Base-by-base conservation (phyloP, 2,797 vertebrate species). In the Limnodromus scolopaceus region DNA sequence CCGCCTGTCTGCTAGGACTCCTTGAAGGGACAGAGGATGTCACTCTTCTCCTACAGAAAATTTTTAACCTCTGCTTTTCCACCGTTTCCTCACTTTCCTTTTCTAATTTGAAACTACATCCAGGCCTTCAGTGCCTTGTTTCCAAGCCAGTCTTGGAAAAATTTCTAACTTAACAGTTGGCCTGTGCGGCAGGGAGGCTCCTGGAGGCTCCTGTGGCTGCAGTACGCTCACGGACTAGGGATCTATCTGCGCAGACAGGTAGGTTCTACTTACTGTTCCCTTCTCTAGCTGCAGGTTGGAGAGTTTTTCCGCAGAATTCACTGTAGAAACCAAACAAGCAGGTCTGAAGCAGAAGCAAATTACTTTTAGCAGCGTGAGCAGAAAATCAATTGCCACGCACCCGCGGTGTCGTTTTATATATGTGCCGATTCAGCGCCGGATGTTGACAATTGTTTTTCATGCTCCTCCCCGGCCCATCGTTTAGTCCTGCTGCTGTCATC, bases 241-340 rank as follows among this genome's bases (percentile, higher is more conserved):
- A 6, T 28, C 34, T n/a, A 2, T 41, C 41, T 1, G 3, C 0
- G 1, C 4, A 46, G 58, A 39, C 4, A 39, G 61, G 43, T 46
- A 32, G 45, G 30, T 64, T 46, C 79, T 81, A 22, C 25, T 30
- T 13, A 30, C 24, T 82, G 27, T 20, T 70, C 53, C 24, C 16
- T 32, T 38, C 65, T 24, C 25, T 8, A 63, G 81, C 48, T 84
- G 55, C 28, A 70, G 51, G 9, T 30, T 68, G 81, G 65, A 60
- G 64, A 49, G 36, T 22, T n/a, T 54, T 69, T 54, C 79, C 80
- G 71, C 70, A 51, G 89, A 12, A 32, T 13, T 82, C 63, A 46
- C 74, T 79, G 43, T 7, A 34, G 82, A 72, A 90, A 66, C 41
- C 51, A 70, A 68, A 57, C 34, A 78, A 75, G 36, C 70, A 17